Evolutionary conservation across 2,113 vertebrate genomes (phyloP), one percentile per base, ranked within the genome.

Genomic region (Heptranchias perlo): DNA sequence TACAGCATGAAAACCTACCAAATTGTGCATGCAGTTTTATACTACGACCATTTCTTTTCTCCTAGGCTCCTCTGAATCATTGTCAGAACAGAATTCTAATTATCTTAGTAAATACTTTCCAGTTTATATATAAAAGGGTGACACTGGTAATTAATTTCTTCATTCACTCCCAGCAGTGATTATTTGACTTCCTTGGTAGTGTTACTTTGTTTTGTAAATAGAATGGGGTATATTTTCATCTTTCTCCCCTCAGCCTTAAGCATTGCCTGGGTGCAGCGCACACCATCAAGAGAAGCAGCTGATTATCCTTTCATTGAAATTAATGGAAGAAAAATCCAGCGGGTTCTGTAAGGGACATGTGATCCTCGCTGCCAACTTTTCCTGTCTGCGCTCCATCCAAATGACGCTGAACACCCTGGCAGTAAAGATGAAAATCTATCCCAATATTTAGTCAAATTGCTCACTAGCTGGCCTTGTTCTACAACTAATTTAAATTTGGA

Each of bases 11-110:
- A 69, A 62, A 52, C 65, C 3, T 35, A 16, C 11, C 65, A 95
- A 67, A 35, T 52, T 95, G 39, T 95, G 94, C 94, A 95, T 95
- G 94, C 44, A 35, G 65, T 69, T 95, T 67, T 95, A 14, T 52
- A 35, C 94, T 31, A 47, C 11, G 69, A 16, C 16, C 44, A 49
- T 93, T 21, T n/a, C 2, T 28, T 95, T 52, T 69, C 64, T 67
- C 13, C 28, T 31, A 69, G 11, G 64, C 44, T 95, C 3, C 25
- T 61, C 28, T 47, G 0, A 94, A 49, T 94, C 25, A 49, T 67
- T 69, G 35, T n/a, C 58, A 95, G 64, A 69, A 73, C 65, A 95
- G 65, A 95, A 69, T 95, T 67, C 52, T 69, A 52, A 95, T 67
- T 62, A 39, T 64, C 52, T 87, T 31, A 61, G 2, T 0, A 31